Conservation (phyloP, 2,888 invertebrate genomes). For the Drosophila rubida region DNA sequence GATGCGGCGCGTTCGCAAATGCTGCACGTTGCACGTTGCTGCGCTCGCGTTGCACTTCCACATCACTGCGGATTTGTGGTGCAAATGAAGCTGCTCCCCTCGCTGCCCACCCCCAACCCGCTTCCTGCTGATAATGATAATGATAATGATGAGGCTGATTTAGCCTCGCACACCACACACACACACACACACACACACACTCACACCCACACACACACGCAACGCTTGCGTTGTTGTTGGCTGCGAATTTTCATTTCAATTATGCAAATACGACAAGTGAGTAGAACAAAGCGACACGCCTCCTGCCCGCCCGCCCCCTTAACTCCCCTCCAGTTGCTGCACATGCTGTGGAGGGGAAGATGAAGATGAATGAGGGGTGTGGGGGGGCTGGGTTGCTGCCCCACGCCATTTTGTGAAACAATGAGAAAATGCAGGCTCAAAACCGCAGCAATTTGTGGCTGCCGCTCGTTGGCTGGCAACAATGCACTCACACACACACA, state of each 20-base stretch:
- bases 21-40: constrained; percentile 1
- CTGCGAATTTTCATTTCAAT: constrained; percentile 78
- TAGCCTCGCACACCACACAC: constrained; percentile 35
- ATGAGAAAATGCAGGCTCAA: constrained; percentile 72
- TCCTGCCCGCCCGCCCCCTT: neutral
- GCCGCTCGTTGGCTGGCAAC: constrained; percentile 42
- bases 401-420: constrained; percentile 75
- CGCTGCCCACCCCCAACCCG: neutral
- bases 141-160: constrained; percentile 78
- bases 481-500: constrained; percentile 12
- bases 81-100: constrained; percentile 46
- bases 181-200: constrained; percentile 21
- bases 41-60: constrained; percentile 44
- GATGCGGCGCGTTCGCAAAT: no score
- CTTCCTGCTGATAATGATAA: constrained; percentile 33
- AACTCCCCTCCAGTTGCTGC: neutral
- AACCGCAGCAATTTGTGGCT: constrained; percentile 79
- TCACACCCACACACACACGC: constrained; percentile 10
- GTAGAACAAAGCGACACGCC: constrained; percentile 69
- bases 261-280: constrained; percentile 77
- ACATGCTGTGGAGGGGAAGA: neutral
- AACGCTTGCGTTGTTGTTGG: constrained; percentile 27
- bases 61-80: constrained; percentile 54
- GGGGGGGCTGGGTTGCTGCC: constrained; percentile 7
- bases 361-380: neutral